Evolutionary conservation across 2,888 invertebrate species (phyloP), one percentile per base, ranked within the genome.

Genomic region (Cremastinae sp.): DNA sequence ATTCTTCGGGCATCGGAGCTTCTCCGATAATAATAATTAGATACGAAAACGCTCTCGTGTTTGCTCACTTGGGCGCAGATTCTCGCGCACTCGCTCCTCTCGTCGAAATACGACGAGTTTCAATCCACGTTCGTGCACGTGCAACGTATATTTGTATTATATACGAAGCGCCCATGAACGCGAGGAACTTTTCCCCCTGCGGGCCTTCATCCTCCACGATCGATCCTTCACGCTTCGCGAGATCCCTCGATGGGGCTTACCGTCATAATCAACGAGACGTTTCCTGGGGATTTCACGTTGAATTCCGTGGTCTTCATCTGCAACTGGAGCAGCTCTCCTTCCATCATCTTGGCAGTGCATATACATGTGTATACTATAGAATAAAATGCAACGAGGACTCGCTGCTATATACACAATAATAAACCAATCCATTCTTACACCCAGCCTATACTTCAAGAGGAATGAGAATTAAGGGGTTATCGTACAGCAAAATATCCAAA

Each of bases 1-100:
- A 59, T 61, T 66, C 77, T 80, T 82, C 82, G 76, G 80, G 54
- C 49, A 74, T 75, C 79, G 69, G 79, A 74, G 77, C 78, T 81
- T 82, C 83, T 78, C 78, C 83, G 82, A 86, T 86, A 86, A 87
- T 86, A 86, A 87, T 87, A 86, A 86, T 86, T 81, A 84, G 84
- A 85, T 82, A 82, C 80, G 83, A 77, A 22, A 45, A 53, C 16
- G 54, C 56, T 65, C 65, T 53, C 16, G 56, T 36, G 73, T 78
- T 72, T 79, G 79, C 81, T 83, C 78, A 73, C 47, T 71, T 28
- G 78, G n/a, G n/a, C n/a, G n/a, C n/a, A n/a, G n/a, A n/a, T n/a
- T n/a, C n/a, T n/a, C 36, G 78, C 71, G 34, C 66, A 43, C 62
- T 61, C 38, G 28, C 66, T 34, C 56, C 62, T 20, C 41, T 28